Conservation (phyloP, 1,140 invertebrate genomes). For the Argopecten irradians region DNA sequence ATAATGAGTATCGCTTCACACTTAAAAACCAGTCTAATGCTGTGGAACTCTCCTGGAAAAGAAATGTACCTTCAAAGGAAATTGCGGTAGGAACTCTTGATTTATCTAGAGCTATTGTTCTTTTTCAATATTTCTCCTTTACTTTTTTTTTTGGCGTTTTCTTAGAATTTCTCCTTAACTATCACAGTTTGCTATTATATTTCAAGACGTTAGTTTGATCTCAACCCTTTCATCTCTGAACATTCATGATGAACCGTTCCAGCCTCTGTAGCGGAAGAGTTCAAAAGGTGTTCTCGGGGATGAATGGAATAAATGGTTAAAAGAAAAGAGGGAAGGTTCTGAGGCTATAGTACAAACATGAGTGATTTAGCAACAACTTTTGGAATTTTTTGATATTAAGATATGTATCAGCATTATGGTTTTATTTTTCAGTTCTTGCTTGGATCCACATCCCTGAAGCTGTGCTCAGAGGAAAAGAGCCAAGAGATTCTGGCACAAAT, state of each 20-base stretch:
- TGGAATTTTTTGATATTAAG: neutral
- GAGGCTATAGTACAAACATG: neutral
- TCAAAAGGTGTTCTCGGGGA: too few species aligned
- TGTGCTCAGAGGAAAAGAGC: neutral
- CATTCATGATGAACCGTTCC: too few species aligned
- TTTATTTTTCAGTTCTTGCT: constrained; percentile 54
- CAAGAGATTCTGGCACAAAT: constrained; percentile 44
- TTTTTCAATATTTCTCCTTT: too few species aligned
- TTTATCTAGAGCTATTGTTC: too few species aligned
- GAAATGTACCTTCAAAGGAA: constrained; percentile 55
- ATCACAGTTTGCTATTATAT: too few species aligned
- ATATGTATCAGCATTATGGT: neutral
- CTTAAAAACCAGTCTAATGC: constrained; percentile 1
- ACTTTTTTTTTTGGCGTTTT: too few species aligned
- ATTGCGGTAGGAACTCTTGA: constrained; percentile 61
- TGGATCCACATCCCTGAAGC: constrained; percentile 48
- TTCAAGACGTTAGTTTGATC: too few species aligned
- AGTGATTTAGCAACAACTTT: neutral
- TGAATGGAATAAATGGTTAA: neutral
- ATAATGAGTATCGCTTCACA: neutral
- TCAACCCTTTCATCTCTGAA: too few species aligned
- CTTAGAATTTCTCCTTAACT: too few species aligned
- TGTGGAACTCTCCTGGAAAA: constrained; percentile 60
- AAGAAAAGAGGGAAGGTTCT: neutral
- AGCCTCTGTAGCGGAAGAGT: too few species aligned